These are phyloP conservation scores for Cyclina sinensis DNA, from an alignment of 1,140 invertebrate genomes.

Conservation along the genomic window DNA sequence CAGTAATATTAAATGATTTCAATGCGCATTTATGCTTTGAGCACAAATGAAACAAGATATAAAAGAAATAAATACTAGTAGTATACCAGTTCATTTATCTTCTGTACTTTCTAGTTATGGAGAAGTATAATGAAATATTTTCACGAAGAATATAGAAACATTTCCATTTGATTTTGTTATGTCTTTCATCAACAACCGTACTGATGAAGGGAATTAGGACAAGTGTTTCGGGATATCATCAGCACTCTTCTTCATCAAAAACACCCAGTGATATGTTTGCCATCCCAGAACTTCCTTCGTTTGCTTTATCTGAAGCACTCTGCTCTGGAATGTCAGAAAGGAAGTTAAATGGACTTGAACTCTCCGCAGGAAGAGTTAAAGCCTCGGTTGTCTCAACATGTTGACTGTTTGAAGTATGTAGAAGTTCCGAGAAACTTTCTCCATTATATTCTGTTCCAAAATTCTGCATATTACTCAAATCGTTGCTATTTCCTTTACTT, in stretches of 20 bases:
- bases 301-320: not conserved
- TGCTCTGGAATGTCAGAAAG: not conserved
- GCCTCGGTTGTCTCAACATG: not conserved
- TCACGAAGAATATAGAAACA: no score
- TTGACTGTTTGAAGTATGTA: not conserved
- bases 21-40: no score
- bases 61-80: no score
- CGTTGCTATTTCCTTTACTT: slow-evolving; percentile 2
- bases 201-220: no score
- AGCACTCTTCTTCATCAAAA: slow-evolving; percentile 1
- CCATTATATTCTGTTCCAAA: not conserved
- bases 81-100: no score
- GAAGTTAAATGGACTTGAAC: not conserved
- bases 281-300: not conserved
- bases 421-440: not conserved
- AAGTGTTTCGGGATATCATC: not conserved
- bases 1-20: no score
- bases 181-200: no score
- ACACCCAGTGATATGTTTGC: not conserved
- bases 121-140: no score
- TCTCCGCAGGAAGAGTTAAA: not conserved
- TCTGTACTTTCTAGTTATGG: no score
- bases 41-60: no score
- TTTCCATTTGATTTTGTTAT: no score
- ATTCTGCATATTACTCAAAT: not conserved